Evolutionary conservation across 1,140 invertebrate genomes (phyloP).

Genomic region (Phthorimaea operculella): DNA sequence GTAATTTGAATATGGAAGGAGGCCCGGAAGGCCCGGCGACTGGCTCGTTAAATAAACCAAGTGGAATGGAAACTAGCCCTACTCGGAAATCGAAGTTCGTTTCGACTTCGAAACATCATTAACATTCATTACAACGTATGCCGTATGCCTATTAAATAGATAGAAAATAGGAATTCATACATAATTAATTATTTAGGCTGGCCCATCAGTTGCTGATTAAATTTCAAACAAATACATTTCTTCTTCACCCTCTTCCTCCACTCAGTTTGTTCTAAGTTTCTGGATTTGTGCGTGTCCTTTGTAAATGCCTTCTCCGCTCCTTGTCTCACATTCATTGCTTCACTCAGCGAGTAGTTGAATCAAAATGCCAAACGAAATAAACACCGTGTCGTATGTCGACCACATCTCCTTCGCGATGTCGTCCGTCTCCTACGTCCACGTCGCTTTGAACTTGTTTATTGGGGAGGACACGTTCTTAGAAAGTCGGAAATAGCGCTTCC

Average conservation of each 20-base stretch:
- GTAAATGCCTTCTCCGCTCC: too few relatives aligned
- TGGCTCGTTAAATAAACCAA: constrained; percentile 15
- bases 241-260: too few relatives aligned
- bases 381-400: background rate
- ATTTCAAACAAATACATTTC: background rate
- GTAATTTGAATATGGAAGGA: constrained; percentile 49
- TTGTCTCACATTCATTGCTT: too few relatives aligned
- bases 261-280: too few relatives aligned
- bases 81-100: constrained; percentile 24
- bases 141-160: background rate
- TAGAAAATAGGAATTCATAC: constrained; percentile 1
- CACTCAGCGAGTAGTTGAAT: too few relatives aligned
- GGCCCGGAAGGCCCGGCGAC: constrained; percentile 13
- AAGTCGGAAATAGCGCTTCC: constrained; percentile 62
- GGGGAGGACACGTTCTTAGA: constrained; percentile 48
- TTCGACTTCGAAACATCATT: constrained; percentile 1
- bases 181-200: background rate
- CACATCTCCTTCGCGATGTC: background rate
- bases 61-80: constrained; percentile 24
- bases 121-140: constrained; percentile 1
- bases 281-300: too few relatives aligned
- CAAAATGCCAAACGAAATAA: background rate
- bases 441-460: constrained; percentile 15
- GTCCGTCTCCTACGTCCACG: background rate
- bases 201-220: background rate